Percentiles rank a stretch among this genome's conserved stretches.
These are phyloP conservation scores for Oryzias sinensis DNA, from an alignment of 2,797 vertebrate genomes.

Conservation along the genomic window DNA sequence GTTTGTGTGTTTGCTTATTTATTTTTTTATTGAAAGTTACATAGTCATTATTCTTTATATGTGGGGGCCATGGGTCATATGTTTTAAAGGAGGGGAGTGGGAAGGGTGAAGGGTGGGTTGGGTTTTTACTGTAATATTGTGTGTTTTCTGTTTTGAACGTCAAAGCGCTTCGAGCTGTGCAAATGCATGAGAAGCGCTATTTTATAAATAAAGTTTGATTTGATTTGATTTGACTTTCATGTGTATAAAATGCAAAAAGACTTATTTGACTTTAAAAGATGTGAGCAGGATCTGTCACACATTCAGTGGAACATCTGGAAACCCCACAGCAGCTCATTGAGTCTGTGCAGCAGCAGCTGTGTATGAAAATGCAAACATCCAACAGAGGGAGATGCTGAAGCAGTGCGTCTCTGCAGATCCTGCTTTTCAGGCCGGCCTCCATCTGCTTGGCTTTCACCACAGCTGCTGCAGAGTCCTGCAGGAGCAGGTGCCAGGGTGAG, in stretches of 20 bases:
- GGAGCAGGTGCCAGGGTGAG: slow-evolving; percentile 63
- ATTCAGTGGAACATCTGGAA: slow-evolving; percentile 67
- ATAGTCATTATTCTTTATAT: too few relatives aligned
- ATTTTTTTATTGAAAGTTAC: too few relatives aligned
- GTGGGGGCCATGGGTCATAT: too few relatives aligned
- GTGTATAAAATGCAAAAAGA: background rate
- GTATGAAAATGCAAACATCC: slow-evolving; percentile 69
- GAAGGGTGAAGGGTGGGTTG: too few relatives aligned
- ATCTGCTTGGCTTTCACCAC: slow-evolving; percentile 77
- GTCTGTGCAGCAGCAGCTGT: slow-evolving; percentile 49
- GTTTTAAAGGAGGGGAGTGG: too few relatives aligned
- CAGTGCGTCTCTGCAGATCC: background rate
- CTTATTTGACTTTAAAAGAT: background rate
- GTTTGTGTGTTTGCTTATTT: too few relatives aligned
- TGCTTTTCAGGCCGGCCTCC: slow-evolving; percentile 61
- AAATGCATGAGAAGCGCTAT: too few relatives aligned
- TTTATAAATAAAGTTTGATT: too few relatives aligned
- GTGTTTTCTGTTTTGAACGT: too few relatives aligned
- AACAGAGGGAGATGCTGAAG: slow-evolving; percentile 44
- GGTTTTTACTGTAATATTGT: too few relatives aligned
- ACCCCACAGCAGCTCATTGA: slow-evolving; percentile 12
- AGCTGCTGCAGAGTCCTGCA: slow-evolving; percentile 42
- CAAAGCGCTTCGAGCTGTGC: too few relatives aligned
- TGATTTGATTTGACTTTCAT: too few relatives aligned
- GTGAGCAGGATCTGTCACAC: slow-evolving; percentile 24